Base-by-base conservation (phyloP, 2,888 invertebrate genomes). In the Aromia moschata region DNA sequence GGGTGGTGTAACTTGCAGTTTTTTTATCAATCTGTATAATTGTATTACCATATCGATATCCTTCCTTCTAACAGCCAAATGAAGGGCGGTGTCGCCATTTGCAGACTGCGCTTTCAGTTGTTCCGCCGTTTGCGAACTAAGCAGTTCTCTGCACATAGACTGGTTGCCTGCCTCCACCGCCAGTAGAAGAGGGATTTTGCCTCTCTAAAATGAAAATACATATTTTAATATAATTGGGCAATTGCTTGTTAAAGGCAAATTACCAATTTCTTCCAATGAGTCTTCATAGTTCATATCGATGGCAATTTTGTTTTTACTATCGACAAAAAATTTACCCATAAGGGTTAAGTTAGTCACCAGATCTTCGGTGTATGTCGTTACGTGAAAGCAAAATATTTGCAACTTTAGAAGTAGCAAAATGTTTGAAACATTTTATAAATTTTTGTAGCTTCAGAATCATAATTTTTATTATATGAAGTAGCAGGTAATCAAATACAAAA, bases 131-230 rank as follows among this genome's bases (percentile, higher is more conserved):
- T 92, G 91, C 72, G 92, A 89, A 74, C 91, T 88, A 68, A 99
- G 86, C 53, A 99, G 87, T 82, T 98, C 96, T 68, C 95, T 89
- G 78, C 94, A 94, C 88, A 97, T 96, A 68, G 94, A 92, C 82
- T 95, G 92, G 84, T 97, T 98, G 53, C 97, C 97, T 18, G 93
- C 92, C 82, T 97, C 96, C 72, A 96, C 93, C 55, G 98, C 96
- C 80, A 95, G 84, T 77, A 97, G 89, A 76, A 98, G 84, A 70
- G 98, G 96, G 75, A 97, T 91, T 84, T 93, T 94, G 67, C 96
- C 96, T 82, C 91, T 90, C 96, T 96, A 85, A 72, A 86, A 86
- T 70, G 45, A 37, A 55, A 20, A 33, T 2, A n/a, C 33, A 2
- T 3, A 7, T 5, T 7, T 25, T 25, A 25, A 25, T 25, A 5